Conservation (phyloP, 2,888 invertebrate genomes). For the Drosophila demipolita region DNA sequence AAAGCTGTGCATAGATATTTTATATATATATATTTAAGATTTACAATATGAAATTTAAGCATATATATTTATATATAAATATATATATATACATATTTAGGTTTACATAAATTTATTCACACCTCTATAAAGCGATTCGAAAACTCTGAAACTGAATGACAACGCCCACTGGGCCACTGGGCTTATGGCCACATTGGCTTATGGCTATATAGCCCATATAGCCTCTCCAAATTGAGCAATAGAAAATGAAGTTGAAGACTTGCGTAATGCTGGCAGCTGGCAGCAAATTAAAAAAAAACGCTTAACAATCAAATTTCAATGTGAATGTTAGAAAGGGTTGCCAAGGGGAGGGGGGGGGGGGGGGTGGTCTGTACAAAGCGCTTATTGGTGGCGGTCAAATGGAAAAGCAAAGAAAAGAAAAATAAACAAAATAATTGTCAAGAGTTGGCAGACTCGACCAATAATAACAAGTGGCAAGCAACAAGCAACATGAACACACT, state of each 20-base stretch:
- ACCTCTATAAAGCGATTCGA: conserved; percentile 61
- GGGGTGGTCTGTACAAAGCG: conserved; percentile 18
- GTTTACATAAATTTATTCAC: conserved; percentile 73
- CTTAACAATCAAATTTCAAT: conserved; percentile 28
- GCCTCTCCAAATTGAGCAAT: conserved; percentile 52
- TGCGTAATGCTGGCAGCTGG: conserved; percentile 76
- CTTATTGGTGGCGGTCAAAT: conserved; percentile 55
- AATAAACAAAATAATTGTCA: conserved; percentile 49
- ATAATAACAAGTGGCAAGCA: conserved; percentile 55
- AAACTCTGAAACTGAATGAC: conserved; percentile 56
- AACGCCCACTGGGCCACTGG: conserved; percentile 74
- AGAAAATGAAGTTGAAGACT: conserved; percentile 74
- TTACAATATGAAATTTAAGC: conserved; percentile 42
- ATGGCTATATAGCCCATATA: conserved; percentile 47
- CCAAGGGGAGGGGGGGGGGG: not conserved
- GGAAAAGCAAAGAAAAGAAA: conserved; percentile 32
- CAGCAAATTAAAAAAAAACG: conserved; percentile 43
- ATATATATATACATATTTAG: conserved; percentile 6
- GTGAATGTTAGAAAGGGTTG: not conserved
- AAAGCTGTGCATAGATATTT: conserved; percentile 10
- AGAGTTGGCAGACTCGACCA: conserved; percentile 51
- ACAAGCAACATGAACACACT: conserved; percentile 13
- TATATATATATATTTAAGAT: conserved; percentile 28
- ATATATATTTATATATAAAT: not conserved
- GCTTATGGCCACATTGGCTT: conserved; percentile 62